A percentile compares a stretch with the other conserved stretches of the same genome.
Evolutionary conservation across 2,113 vertebrate species (phyloP).

Genomic region (Etia nguti): DNA sequence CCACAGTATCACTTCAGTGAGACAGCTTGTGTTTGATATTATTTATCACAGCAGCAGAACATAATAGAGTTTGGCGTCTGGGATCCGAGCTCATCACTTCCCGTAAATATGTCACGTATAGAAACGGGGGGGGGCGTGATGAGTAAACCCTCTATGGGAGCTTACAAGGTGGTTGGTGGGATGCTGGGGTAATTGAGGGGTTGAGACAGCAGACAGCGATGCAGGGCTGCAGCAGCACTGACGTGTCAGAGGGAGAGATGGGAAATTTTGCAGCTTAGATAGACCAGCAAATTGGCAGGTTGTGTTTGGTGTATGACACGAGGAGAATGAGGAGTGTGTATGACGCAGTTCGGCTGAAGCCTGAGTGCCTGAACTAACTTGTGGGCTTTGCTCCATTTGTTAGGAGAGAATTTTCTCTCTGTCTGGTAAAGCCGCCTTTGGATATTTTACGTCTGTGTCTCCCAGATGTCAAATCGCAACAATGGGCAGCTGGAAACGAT

Average conservation of each 20-base stretch:
- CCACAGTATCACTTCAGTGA: not conserved
- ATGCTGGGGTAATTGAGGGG: not conserved
- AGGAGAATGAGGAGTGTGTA: not conserved
- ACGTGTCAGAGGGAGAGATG: not conserved
- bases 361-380: not conserved
- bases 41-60: not conserved
- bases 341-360: not conserved
- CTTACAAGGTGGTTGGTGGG: not conserved
- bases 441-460: not conserved
- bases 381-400: not conserved
- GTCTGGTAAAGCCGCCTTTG: not conserved
- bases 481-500: not conserved
- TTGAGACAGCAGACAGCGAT: not conserved
- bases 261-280: not conserved
- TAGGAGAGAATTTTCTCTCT: not conserved
- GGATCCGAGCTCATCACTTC: not conserved
- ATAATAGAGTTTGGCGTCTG: not conserved
- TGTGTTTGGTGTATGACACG: not conserved
- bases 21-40: not conserved
- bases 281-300: not conserved
- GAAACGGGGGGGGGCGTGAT: not conserved
- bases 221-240: not conserved
- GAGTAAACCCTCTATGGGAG: not conserved
- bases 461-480: not conserved
- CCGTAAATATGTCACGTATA: not conserved